A percentile compares a stretch with the other conserved stretches of the same genome.
These are phyloP conservation scores for Lepisosteus oculatus DNA, from an alignment of 2,113 vertebrate species.

Conservation along the genomic window DNA sequence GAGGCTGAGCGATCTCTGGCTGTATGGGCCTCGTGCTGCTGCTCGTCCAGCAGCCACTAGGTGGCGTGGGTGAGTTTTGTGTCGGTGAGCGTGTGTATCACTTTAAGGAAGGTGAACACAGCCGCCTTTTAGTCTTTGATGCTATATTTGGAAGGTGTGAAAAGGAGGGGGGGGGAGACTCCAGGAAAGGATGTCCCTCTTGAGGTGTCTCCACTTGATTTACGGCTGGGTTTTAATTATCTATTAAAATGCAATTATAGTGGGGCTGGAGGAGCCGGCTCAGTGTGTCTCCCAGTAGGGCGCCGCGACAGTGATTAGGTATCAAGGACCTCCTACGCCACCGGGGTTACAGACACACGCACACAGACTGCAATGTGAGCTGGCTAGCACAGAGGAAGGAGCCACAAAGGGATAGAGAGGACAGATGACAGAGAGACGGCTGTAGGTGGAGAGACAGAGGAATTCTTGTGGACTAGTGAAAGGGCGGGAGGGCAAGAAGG, in stretches of 20 bases:
- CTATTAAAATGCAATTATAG: conserved; percentile 10
- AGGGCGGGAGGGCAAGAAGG: neutral
- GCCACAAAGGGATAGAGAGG: neutral
- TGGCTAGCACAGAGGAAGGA: neutral
- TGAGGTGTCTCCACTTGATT: neutral
- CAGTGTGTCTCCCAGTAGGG: neutral
- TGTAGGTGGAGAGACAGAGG: neutral
- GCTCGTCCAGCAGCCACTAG: too few relatives aligned
- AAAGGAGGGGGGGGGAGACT: too few relatives aligned
- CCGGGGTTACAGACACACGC: conserved; percentile 54
- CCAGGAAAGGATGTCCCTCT: neutral
- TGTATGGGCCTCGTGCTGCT: too few relatives aligned
- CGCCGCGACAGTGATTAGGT: neutral
- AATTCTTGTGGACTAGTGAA: neutral
- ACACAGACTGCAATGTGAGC: too few relatives aligned
- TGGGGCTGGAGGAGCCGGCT: neutral
- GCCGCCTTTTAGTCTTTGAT: too few relatives aligned
- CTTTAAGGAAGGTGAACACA: too few relatives aligned
- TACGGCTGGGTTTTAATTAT: neutral
- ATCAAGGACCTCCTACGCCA: conserved; percentile 67
- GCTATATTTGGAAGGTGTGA: too few relatives aligned
- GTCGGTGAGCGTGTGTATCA: too few relatives aligned
- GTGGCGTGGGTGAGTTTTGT: too few relatives aligned
- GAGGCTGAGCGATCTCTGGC: too few relatives aligned
- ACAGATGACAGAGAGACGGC: neutral